Conservation (phyloP, 1,140 invertebrate species). For the Atta cephalotes region DNA sequence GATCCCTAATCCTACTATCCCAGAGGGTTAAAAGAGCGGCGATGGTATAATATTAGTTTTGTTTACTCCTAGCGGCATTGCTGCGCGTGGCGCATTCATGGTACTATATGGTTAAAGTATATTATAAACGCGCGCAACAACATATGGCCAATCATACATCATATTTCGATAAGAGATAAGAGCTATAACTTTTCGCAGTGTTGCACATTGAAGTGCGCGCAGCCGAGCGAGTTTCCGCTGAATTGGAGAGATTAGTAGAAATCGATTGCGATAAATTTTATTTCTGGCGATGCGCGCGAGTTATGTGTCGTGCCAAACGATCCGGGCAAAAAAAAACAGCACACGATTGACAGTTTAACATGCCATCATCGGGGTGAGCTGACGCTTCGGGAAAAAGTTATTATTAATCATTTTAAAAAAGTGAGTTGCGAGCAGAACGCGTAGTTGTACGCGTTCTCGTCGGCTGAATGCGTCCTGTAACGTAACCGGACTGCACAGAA, state of each 20-base stretch:
- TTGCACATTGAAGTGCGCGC: conserved; percentile 40
- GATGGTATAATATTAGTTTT: conserved; percentile 31
- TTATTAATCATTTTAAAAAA: conserved; percentile 53
- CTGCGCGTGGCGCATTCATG: neutral
- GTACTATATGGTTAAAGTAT: conserved; percentile 51
- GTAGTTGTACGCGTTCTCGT: neutral
- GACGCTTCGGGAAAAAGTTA: neutral
- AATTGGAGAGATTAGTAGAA: conserved; percentile 50
- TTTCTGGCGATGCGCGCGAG: conserved; percentile 25
- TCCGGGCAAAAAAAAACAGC: neutral
- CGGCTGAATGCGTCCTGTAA: neutral
- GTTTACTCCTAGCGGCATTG: conserved; percentile 5
- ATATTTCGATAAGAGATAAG: conserved; percentile 58
- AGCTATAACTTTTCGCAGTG: conserved; percentile 50
- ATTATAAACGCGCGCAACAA: conserved; percentile 44
- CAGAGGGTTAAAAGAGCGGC: neutral
- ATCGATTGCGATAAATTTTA: conserved; percentile 60
- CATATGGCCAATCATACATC: conserved; percentile 35
- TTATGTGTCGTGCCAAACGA: neutral
- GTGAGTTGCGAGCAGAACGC: neutral
- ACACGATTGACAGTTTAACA: conserved; percentile 32
- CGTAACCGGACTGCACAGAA: neutral
- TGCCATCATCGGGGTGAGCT: neutral
- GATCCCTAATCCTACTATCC: too few species aligned
- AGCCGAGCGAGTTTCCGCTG: conserved; percentile 44